Percentiles rank a stretch among this genome's conserved stretches.
Conservation (phyloP, 2,113 vertebrate species). For the Thunnus thynnus region DNA sequence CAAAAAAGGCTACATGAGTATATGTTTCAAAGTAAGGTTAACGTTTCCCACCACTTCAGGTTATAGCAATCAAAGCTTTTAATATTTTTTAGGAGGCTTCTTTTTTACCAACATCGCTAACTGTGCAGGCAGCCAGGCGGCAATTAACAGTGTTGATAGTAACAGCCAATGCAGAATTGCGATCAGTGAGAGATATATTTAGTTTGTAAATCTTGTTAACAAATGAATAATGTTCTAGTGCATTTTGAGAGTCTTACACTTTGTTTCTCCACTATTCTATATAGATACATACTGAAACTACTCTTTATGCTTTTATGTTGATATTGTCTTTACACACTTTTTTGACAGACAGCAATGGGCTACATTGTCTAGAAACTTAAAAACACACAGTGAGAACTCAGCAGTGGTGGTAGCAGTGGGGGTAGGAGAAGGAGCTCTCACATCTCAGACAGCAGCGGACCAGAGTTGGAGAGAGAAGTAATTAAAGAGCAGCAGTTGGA, state of each 20-base stretch:
- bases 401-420: background rate
- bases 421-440: slow-evolving; percentile 1
- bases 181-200: background rate
- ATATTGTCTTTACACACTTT: background rate
- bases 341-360: background rate
- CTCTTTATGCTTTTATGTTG: background rate
- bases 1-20: background rate
- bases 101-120: no score
- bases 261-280: background rate
- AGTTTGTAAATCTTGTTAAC: background rate
- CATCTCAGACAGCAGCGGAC: background rate
- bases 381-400: background rate
- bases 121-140: background rate
- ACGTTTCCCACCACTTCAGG: background rate
- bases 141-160: background rate
- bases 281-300: no score
- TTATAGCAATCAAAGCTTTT: background rate
- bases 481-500: background rate
- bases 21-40: background rate
- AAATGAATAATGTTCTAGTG: background rate
- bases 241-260: background rate
- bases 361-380: slow-evolving; percentile 3
- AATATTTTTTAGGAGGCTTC: background rate
- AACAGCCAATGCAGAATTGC: background rate
- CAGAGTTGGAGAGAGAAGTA: background rate